Conservation (phyloP, 2,797 vertebrate genomes). For the Helarctos malayanus region DNA sequence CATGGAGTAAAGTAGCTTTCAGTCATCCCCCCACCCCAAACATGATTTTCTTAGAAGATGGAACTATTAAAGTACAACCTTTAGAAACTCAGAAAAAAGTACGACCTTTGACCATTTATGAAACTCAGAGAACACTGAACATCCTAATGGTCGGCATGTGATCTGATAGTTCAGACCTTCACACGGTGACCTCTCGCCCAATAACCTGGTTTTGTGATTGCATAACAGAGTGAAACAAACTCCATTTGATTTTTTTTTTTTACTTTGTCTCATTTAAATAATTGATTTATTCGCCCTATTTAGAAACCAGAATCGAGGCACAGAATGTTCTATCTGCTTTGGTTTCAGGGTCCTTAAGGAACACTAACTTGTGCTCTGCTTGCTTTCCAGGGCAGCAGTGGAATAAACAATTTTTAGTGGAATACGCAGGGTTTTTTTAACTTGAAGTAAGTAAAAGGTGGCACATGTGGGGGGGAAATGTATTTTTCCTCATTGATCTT, state of each 20-base stretch:
- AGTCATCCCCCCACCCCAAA: neutral
- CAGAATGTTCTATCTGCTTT: neutral
- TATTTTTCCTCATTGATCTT: neutral
- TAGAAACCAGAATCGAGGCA: neutral
- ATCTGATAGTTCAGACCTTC: neutral
- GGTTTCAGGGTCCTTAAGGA: neutral
- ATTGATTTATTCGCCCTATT: neutral
- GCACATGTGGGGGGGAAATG: neutral
- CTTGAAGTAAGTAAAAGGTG: neutral
- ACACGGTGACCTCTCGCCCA: neutral
- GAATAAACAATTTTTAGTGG: neutral
- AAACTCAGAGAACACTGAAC: neutral
- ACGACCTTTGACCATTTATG: neutral
- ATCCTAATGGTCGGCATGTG: neutral
- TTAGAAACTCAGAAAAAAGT: neutral
- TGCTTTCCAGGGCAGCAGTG: neutral
- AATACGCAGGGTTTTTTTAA: neutral
- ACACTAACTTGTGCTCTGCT: neutral
- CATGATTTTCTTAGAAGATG: neutral
- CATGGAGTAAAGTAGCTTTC: neutral
- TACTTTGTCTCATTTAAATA: neutral
- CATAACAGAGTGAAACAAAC: neutral
- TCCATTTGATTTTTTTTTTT: neutral
- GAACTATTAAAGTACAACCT: conserved; percentile 28
- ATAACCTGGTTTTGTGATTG: neutral